phyloP scores from a whole-genome alignment of 2,888 invertebrate genomes.

The Mesochorus sp. region DNA sequence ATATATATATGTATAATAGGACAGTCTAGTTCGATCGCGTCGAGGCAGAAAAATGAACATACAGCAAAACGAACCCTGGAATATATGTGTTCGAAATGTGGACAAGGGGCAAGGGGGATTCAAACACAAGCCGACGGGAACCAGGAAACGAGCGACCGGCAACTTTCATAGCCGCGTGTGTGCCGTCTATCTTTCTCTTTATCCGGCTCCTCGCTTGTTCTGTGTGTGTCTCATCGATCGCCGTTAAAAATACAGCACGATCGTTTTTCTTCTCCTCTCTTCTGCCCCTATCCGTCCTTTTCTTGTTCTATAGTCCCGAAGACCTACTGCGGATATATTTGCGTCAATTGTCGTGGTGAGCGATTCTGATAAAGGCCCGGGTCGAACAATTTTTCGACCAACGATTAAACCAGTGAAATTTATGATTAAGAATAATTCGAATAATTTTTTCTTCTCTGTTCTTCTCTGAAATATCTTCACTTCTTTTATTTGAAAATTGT shows the following conservation, averaged over 20 bases:
- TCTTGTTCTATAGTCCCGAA: conserved; percentile 61
- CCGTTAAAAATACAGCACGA: conserved; percentile 74
- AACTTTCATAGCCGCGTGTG: conserved; percentile 70
- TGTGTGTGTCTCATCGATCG: conserved; percentile 69
- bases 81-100: conserved; percentile 56
- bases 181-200: conserved; percentile 15
- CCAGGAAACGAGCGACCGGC: conserved; percentile 71
- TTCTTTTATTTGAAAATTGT: too few species aligned
- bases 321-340: conserved; percentile 62
- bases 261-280: conserved; percentile 49
- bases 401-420: too few species aligned
- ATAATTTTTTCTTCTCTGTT: too few species aligned
- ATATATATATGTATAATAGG: conserved; percentile 2
- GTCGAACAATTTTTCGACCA: too few species aligned
- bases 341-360: conserved; percentile 48
- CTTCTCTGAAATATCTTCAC: too few species aligned
- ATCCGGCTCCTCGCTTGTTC: background rate
- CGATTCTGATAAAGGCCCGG: too few species aligned
- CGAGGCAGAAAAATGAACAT: conserved; percentile 52
- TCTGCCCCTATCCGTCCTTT: conserved; percentile 6
- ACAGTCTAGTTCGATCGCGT: conserved; percentile 49
- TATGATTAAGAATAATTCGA: too few species aligned
- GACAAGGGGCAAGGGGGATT: conserved; percentile 54
- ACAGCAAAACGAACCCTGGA: conserved; percentile 44
- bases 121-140: conserved; percentile 49